Evolutionary conservation across 2,797 vertebrate genomes (phyloP), one percentile per base, ranked within the genome.

Genomic region (Perdix hodgsoniae): DNA sequence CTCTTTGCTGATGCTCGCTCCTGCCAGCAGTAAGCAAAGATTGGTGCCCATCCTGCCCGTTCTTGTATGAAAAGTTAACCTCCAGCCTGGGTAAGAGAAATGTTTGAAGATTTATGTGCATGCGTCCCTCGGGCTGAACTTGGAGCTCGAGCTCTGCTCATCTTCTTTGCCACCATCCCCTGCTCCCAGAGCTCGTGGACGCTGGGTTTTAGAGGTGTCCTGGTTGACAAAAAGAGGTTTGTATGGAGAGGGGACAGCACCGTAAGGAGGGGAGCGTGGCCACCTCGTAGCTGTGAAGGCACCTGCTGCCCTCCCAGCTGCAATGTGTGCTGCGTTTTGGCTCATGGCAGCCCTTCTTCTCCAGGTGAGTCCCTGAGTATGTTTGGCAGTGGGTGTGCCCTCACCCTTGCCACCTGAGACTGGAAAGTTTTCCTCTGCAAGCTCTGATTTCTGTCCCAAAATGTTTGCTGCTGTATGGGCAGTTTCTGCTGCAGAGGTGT

Each of bases 301-400:
- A 44, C 31, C 14, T 52, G 31, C 49, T 44, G 75, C 75, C 49
- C 60, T 64, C 50, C 69, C 37, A n/a, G 69, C 69, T 40, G 69
- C 69, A 40, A n/a, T 4, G 49, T 71, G 69, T 15, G 39, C 39
- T 13, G 4, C 2, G 9, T 29, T 31, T 21, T 16, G 83, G 78
- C 65, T 1, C 1, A 24, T 45, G 84, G 85, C 22, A 70, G 83
- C 66, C 66, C 70, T 87, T 67, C 67, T 71, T 79, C 65, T 90
- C 60, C 87, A 93, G 87, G 95, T 94, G 95, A 95, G 96, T 96
- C 39, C 65, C 54, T 50, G 72, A 61, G 33, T 57, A 78, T 12
- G 49, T 60, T 64, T 69, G 78, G 81, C 75, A 89, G 86, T 3
- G 7, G 31, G 31, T 24, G 39, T 70, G 37, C 65, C 59, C 19